Evolutionary conservation across 2,113 vertebrate species (phyloP), one percentile per base, ranked within the genome.

Genomic region (Scomber japonicus): DNA sequence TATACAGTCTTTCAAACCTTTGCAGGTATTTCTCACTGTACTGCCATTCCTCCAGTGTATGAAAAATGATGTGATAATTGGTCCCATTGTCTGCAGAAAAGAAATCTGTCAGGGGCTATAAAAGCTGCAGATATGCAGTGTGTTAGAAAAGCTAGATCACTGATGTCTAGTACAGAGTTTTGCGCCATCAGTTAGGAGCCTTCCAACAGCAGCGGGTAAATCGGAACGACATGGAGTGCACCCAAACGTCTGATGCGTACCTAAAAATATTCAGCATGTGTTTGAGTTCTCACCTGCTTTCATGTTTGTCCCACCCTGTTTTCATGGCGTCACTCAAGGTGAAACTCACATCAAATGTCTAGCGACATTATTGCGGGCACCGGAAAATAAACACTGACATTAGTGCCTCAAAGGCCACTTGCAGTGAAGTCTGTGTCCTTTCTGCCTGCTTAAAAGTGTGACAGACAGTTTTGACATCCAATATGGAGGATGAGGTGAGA

Each of bases 311-410:
- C 71, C 56, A n/a, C 19, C 49, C 30, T 44, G 50, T 81, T 84
- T 83, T 68, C 71, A 66, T 57, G 63, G 71, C 55, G 60, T 89
- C 84, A 78, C 67, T 88, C 85, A 79, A 75, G 79, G 86, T 86
- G 89, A 87, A 84, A 64, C 80, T 63, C 75, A 73, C 71, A 51
- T 85, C 88, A 90, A 82, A 88, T 71, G 80, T 70, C 64, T 15
- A 53, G 63, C 40, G 46, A 71, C 30, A 40, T 91, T 90, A 92
- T 90, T 88, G 78, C 49, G 56, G 72, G 65, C 75, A 30, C 63
- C 24, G 53, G 73, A 82, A 91, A 92, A 93, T 84, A 89, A 92
- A 91, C 83, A 86, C 69, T 85, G 88, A 91, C 89, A 90, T 90
- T 81, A 88, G 61, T 31, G 72, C 63, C 65, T 75, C 78, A 81